Conservation (phyloP, 2,113 vertebrate species). For the Eolophus roseicapilla region DNA sequence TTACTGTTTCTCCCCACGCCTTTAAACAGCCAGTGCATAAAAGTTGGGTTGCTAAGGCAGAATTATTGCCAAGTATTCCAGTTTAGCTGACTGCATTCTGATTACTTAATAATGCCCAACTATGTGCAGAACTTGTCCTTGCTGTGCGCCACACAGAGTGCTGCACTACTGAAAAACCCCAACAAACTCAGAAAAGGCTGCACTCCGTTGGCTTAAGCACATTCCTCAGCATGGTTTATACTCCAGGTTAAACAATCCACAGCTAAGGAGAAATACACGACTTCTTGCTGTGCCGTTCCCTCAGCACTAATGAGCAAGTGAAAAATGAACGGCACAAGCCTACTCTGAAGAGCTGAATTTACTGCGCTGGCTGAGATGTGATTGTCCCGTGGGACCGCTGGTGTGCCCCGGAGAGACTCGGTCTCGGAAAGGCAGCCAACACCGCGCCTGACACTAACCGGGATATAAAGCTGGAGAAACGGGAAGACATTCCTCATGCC, state of each 20-base stretch:
- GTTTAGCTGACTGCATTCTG: conserved; percentile 39
- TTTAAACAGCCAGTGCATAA: conserved; percentile 25
- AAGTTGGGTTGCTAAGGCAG: conserved; percentile 43
- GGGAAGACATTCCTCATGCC: rapidly evolving
- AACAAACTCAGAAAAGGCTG: background rate
- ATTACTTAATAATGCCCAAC: conserved; percentile 49
- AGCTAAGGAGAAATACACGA: background rate
- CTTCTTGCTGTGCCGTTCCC: background rate
- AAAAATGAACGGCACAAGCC: background rate
- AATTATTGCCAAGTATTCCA: conserved; percentile 45
- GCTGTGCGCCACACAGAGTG: background rate
- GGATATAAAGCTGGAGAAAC: rapidly evolving
- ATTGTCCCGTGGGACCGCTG: background rate
- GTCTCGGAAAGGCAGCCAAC: background rate
- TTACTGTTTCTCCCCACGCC: background rate
- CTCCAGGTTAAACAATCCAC: background rate
- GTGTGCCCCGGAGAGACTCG: background rate
- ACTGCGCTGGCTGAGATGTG: background rate
- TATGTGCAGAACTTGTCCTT: conserved; percentile 48
- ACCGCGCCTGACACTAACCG: background rate
- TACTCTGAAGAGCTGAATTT: background rate
- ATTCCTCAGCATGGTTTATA: background rate
- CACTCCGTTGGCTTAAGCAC: background rate
- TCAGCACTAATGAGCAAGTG: background rate
- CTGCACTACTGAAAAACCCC: background rate